A percentile compares a stretch with the other conserved stretches of the same genome.
Evolutionary conservation across 2,797 vertebrate genomes (phyloP).

Genomic region (Lepidocolaptes lacrymiger): DNA sequence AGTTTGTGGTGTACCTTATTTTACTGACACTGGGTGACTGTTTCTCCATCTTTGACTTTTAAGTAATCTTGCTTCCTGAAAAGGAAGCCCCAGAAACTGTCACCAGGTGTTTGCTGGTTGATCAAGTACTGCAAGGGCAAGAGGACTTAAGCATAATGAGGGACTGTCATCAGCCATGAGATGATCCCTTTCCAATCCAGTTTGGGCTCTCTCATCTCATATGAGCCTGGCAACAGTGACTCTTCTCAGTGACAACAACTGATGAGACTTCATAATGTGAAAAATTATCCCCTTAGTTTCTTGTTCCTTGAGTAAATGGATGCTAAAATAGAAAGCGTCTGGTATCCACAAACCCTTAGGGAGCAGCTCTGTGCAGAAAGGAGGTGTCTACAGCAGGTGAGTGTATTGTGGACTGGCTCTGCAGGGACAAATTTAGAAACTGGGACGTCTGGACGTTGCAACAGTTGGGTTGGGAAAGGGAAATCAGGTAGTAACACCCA

Average conservation of each 20-base stretch:
- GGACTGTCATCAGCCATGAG: not conserved
- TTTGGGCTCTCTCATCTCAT: not conserved
- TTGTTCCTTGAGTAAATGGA: not conserved
- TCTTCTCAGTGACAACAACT: not conserved
- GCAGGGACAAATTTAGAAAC: constrained; percentile 2
- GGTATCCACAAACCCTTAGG: not conserved
- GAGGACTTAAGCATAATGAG: not conserved
- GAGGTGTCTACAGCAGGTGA: not conserved
- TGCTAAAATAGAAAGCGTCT: constrained; percentile 10
- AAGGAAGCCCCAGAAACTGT: not conserved
- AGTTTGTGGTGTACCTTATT: not conserved
- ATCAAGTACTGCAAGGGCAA: not conserved
- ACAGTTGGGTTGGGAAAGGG: not conserved
- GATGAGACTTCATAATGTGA: not conserved
- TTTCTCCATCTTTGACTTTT: not conserved
- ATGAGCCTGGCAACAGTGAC: not conserved
- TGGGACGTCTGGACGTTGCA: not conserved
- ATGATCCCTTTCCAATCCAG: not conserved
- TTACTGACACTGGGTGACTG: not conserved
- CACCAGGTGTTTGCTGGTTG: not conserved
- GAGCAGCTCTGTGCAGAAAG: not conserved
- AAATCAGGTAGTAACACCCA: not conserved
- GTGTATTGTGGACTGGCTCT: not conserved
- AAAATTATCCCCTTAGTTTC: not conserved
- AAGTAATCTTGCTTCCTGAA: not conserved